A percentile compares a stretch with the other conserved stretches of the same genome.
Evolutionary conservation across 2,888 invertebrate genomes (phyloP).

Genomic region (Oxytorus armatus): DNA sequence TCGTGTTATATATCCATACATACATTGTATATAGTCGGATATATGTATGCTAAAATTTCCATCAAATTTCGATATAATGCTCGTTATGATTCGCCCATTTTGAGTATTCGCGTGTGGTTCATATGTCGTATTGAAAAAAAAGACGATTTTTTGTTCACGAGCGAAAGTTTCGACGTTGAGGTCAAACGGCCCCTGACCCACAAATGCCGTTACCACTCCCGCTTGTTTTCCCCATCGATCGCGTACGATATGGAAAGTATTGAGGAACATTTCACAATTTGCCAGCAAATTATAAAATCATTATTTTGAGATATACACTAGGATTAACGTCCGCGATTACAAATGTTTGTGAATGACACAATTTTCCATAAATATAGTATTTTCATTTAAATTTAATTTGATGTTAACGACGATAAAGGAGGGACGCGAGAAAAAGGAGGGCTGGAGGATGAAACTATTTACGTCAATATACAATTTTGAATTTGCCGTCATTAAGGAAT

Average conservation of each 20-base stretch:
- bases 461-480: constrained; percentile 4
- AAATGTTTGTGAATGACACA: too few relatives aligned
- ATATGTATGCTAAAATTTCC: constrained; percentile 2
- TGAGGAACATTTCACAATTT: constrained; percentile 1
- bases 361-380: constrained; percentile 43
- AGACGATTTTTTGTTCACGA: constrained; percentile 28
- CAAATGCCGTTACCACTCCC: constrained; percentile 42
- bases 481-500: constrained; percentile 28
- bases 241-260: neutral
- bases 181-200: constrained; percentile 45
- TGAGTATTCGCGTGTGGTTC: constrained; percentile 42
- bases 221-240: constrained; percentile 30
- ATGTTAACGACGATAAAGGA: constrained; percentile 17
- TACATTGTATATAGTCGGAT: neutral
- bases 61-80: constrained; percentile 31
- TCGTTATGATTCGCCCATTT: constrained; percentile 24
- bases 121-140: constrained; percentile 51
- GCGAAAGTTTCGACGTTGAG: constrained; percentile 42
- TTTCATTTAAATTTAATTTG: constrained; percentile 44
- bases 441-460: constrained; percentile 5
- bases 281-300: constrained; percentile 33
- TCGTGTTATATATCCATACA: neutral
- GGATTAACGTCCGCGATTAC: too few relatives aligned
- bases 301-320: constrained; percentile 40
- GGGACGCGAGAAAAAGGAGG: neutral